A percentile compares a stretch with the other conserved stretches of the same genome.
Evolutionary conservation across 1,140 invertebrate genomes (phyloP).

Genomic region (Drosophila lowei): DNA sequence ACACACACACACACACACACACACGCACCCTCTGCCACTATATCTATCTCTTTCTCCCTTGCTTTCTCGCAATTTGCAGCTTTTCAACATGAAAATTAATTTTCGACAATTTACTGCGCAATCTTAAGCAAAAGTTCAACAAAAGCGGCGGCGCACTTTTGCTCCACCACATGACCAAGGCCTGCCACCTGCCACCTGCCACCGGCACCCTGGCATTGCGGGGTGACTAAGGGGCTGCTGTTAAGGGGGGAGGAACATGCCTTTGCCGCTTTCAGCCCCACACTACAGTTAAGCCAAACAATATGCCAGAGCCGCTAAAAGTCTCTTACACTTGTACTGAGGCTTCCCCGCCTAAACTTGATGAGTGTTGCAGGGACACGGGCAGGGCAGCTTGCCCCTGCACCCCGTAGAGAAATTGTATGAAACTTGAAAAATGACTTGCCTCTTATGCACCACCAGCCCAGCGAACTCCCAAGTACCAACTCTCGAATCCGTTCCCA

Average conservation of each 20-base stretch:
- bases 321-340: slow-evolving; percentile 77
- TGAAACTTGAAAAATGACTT: slow-evolving; percentile 76
- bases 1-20: slow-evolving; percentile 12
- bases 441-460: slow-evolving; percentile 10
- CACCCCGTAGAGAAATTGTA: slow-evolving; percentile 37
- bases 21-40: slow-evolving; percentile 17
- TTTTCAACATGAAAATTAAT: slow-evolving; percentile 82
- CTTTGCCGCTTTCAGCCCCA: not conserved
- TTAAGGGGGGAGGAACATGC: too few species aligned
- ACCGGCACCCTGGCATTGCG: not conserved
- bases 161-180: slow-evolving; percentile 22
- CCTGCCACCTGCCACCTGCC: not conserved
- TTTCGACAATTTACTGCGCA: slow-evolving; percentile 82
- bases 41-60: slow-evolving; percentile 14
- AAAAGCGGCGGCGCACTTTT: slow-evolving; percentile 66
- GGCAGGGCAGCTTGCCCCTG: not conserved
- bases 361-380: slow-evolving; percentile 6
- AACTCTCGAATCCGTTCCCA: too few species aligned
- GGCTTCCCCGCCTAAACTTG: slow-evolving; percentile 34
- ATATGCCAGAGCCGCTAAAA: slow-evolving; percentile 73
- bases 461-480: too few species aligned
- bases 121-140: slow-evolving; percentile 81
- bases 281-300: slow-evolving; percentile 69
- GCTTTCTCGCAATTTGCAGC: slow-evolving; percentile 66
- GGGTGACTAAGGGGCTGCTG: too few species aligned